Conservation (phyloP, 1,140 invertebrate genomes). For the Dryas iulia region DNA sequence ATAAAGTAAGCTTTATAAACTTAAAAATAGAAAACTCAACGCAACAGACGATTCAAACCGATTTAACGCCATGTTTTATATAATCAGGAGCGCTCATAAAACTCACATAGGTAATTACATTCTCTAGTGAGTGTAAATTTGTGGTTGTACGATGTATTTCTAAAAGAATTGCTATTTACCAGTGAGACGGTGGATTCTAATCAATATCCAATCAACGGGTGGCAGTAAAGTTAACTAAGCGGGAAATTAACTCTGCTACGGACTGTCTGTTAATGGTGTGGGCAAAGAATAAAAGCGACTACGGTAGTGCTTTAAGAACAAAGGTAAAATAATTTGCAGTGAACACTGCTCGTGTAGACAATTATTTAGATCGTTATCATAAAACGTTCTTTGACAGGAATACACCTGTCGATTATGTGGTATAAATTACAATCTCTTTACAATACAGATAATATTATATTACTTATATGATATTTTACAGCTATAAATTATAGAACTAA, state of each 20-base stretch:
- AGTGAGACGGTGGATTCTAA: slow-evolving; percentile 68
- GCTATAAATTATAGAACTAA: background rate
- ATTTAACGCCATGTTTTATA: slow-evolving; percentile 67
- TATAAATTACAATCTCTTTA: background rate
- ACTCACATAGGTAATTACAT: slow-evolving; percentile 66
- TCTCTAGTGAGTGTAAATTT: slow-evolving; percentile 75
- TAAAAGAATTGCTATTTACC: slow-evolving; percentile 66
- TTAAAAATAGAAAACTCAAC: background rate
- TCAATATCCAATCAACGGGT: slow-evolving; percentile 75
- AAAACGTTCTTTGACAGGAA: background rate
- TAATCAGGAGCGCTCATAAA: slow-evolving; percentile 66
- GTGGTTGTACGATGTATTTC: slow-evolving; percentile 63
- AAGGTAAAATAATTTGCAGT: background rate
- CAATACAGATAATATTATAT: background rate
- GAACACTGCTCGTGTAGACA: background rate
- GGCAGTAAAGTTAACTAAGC: slow-evolving; percentile 77
- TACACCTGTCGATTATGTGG: background rate
- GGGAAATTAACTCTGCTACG: slow-evolving; percentile 65
- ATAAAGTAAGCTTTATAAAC: background rate
- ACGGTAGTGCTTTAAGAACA: background rate
- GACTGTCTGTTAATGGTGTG: slow-evolving; percentile 15
- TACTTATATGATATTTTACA: background rate
- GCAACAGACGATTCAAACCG: slow-evolving; percentile 30
- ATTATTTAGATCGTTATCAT: background rate
- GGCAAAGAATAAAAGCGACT: background rate